Conservation (phyloP, 2,113 vertebrate species). For the Megaceryle maxima region DNA sequence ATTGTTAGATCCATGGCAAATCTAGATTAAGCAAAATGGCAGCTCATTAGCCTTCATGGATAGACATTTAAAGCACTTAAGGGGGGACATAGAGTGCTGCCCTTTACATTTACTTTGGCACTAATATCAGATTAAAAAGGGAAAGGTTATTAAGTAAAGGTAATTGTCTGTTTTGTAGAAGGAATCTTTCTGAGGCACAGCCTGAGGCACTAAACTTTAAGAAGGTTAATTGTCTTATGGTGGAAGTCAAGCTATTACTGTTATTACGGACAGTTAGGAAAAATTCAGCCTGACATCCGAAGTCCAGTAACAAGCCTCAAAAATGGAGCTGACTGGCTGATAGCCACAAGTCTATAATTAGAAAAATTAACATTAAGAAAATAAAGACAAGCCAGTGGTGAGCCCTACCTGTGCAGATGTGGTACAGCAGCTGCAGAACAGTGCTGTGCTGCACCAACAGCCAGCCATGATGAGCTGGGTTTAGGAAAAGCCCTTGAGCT, state of each 20-base stretch:
- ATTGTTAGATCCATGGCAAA: neutral
- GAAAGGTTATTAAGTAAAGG: slow-evolving; percentile 63
- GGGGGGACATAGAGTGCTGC: neutral
- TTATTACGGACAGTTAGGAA: slow-evolving; percentile 57
- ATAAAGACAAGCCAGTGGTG: neutral
- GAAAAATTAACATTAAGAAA: neutral
- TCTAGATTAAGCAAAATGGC: slow-evolving; percentile 56
- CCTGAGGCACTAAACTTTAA: slow-evolving; percentile 60
- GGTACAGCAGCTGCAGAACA: neutral
- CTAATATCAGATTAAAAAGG: slow-evolving; percentile 52
- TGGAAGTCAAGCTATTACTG: slow-evolving; percentile 60
- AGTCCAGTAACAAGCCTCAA: slow-evolving; percentile 34
- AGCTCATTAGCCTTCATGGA: slow-evolving; percentile 62
- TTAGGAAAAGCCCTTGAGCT: neutral
- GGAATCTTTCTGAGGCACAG: slow-evolving; percentile 65
- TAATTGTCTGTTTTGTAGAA: slow-evolving; percentile 65
- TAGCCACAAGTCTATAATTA: slow-evolving; percentile 22
- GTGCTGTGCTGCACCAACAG: neutral
- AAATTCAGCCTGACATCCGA: slow-evolving; percentile 42
- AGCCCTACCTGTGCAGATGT: neutral
- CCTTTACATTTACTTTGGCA: slow-evolving; percentile 49
- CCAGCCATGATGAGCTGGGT: neutral
- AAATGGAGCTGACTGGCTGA: slow-evolving; percentile 15
- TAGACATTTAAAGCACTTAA: slow-evolving; percentile 19
- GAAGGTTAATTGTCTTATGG: slow-evolving; percentile 68